Evolutionary conservation across 1,140 invertebrate genomes (phyloP), one percentile per base, ranked within the genome.

Genomic region (Pogonomyrmex californicus): DNA sequence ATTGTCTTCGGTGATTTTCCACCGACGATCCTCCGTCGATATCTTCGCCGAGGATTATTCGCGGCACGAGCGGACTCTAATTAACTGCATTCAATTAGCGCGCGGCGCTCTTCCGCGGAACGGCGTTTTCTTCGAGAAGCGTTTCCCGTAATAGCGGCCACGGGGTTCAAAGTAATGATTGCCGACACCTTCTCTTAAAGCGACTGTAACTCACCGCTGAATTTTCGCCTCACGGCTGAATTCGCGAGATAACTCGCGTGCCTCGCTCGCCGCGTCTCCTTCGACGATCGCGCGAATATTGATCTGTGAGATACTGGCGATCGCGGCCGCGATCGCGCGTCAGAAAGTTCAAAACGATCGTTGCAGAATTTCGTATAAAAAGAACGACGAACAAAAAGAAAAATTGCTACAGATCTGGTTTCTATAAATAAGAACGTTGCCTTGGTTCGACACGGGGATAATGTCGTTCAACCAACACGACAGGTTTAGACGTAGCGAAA

Each of bases 51-150:
- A 56, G 36, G 30, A 82, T 78, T 47, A 70, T 56, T 54, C 36
- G 63, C 51, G 47, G 81, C n/a, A 30, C 62, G 56, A 62, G 17
- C 51, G 51, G 2, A 54, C 65, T 54, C 66, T 87, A 90, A 89
- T 90, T 90, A 90, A 62, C 47, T 56, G 66, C 89, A 90, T 89
- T 60, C 88, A 90, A 89, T 90, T 90, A 90, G 78, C 62, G 36
- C 38, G 36, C 9, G 56, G 12, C n/a, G 12, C 23, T 73, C 58
- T 89, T 86, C 77, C 87, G 68, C 44, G 6, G 3, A 41, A 36
- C 14, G 54, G 14, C 33, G 33, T 58, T 70, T 73, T 65, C 78
- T 62, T 41, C 36, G 33, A 6, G 4, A 58, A 65, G 41, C 38
- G 30, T 79, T 41, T 66, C 10, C 41, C 63, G 82, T 30, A 49